Conservation (phyloP, 2,888 invertebrate species). For the Villa cingulata region DNA sequence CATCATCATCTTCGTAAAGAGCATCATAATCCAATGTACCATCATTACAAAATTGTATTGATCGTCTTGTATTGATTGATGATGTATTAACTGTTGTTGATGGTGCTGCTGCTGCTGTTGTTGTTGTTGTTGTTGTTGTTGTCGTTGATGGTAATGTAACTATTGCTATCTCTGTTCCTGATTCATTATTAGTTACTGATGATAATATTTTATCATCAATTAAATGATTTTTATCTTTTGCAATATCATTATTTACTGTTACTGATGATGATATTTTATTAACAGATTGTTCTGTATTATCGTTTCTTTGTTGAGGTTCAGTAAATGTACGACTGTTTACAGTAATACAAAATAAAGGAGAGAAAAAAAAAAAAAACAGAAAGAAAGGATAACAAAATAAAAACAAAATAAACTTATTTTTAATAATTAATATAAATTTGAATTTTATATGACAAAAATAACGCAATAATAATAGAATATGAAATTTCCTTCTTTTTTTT, state of each 20-base stretch:
- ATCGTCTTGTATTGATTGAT: conserved; percentile 10
- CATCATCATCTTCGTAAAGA: conserved; percentile 79
- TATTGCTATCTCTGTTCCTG: too few species aligned
- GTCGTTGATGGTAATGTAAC: background rate
- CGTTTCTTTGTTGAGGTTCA: background rate
- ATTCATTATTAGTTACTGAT: too few species aligned
- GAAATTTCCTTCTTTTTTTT: too few species aligned
- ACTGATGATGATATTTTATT: background rate
- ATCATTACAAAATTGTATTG: conserved; percentile 42
- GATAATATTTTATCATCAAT: too few species aligned
- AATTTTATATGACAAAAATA: too few species aligned
- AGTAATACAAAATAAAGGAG: background rate
- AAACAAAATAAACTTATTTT: too few species aligned
- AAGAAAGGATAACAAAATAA: too few species aligned
- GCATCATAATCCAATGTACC: conserved; percentile 74
- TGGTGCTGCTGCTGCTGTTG: background rate
- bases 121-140: background rate
- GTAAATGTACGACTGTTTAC: background rate
- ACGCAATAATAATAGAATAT: too few species aligned
- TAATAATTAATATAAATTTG: too few species aligned
- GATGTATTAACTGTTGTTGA: background rate
- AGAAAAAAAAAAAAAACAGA: background rate
- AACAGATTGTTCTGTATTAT: background rate
- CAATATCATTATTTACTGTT: too few species aligned
- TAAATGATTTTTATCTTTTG: too few species aligned